Conservation (phyloP, 2,888 invertebrate genomes). For the Heliothis peltigera region DNA sequence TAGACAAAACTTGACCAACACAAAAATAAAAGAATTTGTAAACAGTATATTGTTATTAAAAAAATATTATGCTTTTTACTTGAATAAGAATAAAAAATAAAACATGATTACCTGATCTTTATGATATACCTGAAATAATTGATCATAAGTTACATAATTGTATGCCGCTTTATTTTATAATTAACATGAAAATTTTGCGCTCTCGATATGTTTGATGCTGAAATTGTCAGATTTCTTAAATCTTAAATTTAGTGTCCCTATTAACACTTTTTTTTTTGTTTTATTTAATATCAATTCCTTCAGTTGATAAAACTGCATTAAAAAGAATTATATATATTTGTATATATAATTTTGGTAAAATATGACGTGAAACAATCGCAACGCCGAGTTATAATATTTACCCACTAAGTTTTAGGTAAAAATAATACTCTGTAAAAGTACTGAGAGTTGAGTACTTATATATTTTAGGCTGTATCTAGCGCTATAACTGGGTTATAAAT, state of each 20-base stretch:
- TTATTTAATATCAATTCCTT: constrained; percentile 79
- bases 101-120: constrained; percentile 5
- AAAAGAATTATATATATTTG: constrained; percentile 30
- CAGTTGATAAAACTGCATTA: constrained; percentile 70
- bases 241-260: constrained; percentile 51
- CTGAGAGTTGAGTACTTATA: no score
- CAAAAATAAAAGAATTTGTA: neutral
- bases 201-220: constrained; percentile 59
- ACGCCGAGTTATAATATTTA: constrained; percentile 44
- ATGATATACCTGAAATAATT: neutral
- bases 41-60: neutral
- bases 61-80: neutral
- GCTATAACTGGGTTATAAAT: no score
- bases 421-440: no score
- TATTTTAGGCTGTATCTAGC: no score
- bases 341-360: constrained; percentile 36
- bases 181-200: constrained; percentile 39
- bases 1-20: neutral
- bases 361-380: constrained; percentile 30
- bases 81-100: neutral
- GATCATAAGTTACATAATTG: constrained; percentile 30
- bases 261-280: constrained; percentile 60
- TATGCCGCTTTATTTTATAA: constrained; percentile 19
- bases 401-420: no score
- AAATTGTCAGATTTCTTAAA: constrained; percentile 45